Base-by-base conservation (phyloP, 2,113 vertebrate species). In the Urocitellus parryii region DNA sequence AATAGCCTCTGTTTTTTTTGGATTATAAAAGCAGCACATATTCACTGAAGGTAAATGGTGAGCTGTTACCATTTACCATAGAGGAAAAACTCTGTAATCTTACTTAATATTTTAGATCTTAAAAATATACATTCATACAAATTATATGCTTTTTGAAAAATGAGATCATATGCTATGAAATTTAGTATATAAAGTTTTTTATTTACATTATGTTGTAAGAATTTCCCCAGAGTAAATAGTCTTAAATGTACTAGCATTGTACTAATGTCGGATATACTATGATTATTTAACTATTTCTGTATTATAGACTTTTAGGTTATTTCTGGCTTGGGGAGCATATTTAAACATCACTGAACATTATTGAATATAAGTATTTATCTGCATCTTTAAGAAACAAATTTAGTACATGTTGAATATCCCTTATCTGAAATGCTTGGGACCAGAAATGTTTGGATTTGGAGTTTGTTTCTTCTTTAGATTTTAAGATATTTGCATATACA, bases 21-120 rank as follows among this genome's bases (percentile, higher is more conserved):
- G 78, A 24, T 91, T 85, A 76, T 90, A 83, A 96, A 97, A 89
- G n/a, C 67, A 78, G 29, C 6, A 84, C 22, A n/a, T 45, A 45
- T 34, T 91, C 37, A 67, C 37, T 96, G 82, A 45, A 5, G 45
- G 45, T 45, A 45, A 45, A 45, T 45, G 45, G 45, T 45, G 45
- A 45, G 45, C 45, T 45, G 45, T 45, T 45, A 45, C 45, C 45
- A 45, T 45, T 45, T 45, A 45, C 45, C 45, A 45, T 45, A 45
- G 45, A 45, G 45, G 45, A 76, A 58, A 95, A 80, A 70, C 37
- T 81, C 11, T 94, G 12, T 77, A 81, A 92, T 95, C 27, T 87
- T 81, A 87, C 3, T 73, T 91, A 95, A 78, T 45, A 48, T 87
- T 86, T 93, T 90, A 34, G 18, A 88, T 82, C 85, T 72, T 74